Conservation (phyloP, 2,797 vertebrate species). For the Cheirogaleus major region DNA sequence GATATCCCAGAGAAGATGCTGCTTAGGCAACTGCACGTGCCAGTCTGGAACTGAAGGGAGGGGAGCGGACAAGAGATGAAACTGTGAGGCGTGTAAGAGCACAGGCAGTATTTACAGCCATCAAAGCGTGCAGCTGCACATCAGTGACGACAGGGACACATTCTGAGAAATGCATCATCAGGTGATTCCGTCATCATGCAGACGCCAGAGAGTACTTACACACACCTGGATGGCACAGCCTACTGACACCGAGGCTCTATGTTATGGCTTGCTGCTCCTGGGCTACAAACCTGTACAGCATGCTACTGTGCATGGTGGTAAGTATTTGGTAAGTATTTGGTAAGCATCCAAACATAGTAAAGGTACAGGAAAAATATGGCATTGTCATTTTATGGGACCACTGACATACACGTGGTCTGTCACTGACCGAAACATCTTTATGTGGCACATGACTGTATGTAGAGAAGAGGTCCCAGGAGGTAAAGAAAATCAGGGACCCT, state of each 20-base stretch:
- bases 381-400: not conserved
- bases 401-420: too few relatives aligned
- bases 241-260: too few relatives aligned
- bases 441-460: fast-evolving
- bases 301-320: not conserved
- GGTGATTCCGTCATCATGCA: not conserved
- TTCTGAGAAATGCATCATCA: not conserved
- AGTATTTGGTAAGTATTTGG: not conserved
- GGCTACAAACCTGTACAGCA: not conserved
- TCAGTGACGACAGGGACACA: fast-evolving
- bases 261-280: not conserved
- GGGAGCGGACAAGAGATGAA: not conserved
- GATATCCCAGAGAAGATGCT: not conserved
- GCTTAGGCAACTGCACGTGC: fast-evolving
- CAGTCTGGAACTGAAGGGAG: not conserved
- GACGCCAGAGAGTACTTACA: not conserved
- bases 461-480: not conserved
- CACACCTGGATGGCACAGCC: not conserved
- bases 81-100: too few relatives aligned
- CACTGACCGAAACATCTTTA: not conserved
- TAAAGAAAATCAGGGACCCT: not conserved
- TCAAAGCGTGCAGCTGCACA: too few relatives aligned
- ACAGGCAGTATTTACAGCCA: fast-evolving
- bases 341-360: not conserved
- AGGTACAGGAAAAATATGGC: not conserved